Evolutionary conservation across 2,797 vertebrate genomes (phyloP).

Genomic region (Platyrinchus mystaceus): DNA sequence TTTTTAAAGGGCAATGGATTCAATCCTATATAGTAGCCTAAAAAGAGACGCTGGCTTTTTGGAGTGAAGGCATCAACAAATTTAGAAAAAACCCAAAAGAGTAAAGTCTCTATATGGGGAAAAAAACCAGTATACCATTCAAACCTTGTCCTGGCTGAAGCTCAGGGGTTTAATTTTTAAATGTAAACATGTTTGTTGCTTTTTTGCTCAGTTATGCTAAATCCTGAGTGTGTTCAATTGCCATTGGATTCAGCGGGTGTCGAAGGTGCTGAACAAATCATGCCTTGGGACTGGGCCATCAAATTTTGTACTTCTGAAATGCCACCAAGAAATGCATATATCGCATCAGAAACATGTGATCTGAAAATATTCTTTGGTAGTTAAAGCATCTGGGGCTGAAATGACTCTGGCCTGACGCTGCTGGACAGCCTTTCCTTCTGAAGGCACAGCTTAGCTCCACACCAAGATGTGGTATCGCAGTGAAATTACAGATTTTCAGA

Average conservation of each 20-base stretch:
- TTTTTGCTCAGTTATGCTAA: background rate
- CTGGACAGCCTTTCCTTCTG: background rate
- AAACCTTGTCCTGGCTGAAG: background rate
- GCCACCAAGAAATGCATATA: rapidly evolving
- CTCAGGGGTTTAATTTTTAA: background rate
- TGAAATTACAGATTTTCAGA: background rate
- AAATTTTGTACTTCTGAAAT: background rate
- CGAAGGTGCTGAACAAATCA: background rate
- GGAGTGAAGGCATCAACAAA: background rate
- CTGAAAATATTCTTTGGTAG: background rate
- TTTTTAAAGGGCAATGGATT: background rate
- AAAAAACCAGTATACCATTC: background rate
- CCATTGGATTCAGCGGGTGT: background rate
- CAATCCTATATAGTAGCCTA: background rate
- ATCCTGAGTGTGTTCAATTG: background rate
- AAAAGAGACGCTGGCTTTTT: background rate
- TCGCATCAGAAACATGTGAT: background rate
- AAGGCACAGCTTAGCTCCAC: background rate
- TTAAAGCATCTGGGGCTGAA: background rate
- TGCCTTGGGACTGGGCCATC: background rate
- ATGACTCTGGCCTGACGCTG: background rate
- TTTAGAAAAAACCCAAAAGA: too few species aligned
- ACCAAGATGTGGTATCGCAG: background rate
- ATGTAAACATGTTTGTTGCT: background rate
- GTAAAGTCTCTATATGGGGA: background rate